Evolutionary conservation across 2,888 invertebrate genomes (phyloP), one percentile per base, ranked within the genome.

Genomic region (Parochlus steinenii): DNA sequence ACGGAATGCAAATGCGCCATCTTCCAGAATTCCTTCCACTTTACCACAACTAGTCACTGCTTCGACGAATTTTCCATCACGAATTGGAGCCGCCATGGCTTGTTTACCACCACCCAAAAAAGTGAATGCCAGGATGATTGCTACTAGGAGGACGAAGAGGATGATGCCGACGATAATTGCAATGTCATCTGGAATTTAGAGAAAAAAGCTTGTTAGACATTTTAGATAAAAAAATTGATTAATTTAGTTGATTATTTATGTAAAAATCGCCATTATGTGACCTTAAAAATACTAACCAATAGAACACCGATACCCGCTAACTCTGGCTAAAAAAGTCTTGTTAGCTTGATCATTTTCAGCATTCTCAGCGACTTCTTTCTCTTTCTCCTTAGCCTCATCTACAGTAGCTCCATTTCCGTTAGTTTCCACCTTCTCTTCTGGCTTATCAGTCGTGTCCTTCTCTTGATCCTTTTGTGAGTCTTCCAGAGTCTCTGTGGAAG

Each of bases 401-500:
- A 65, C 66, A 51, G 65, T 63, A 24, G 68, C 67, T 39, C 63
- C 60, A 44, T 67, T 49, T 38, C 51, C 53, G 27, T 54, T 55
- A 24, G 50, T 55, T 2, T 58, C 55, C 10, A 44, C 44, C 3
- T 45, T 18, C 5, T 39, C 39, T 44, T 75, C 74, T 39, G 76
- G 54, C 51, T 77, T 73, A 5, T 80, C 65, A 45, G 70, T 42
- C 11, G 40, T 41, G 38, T 59, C 62, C 40, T 69, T 70, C 37
- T 74, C 74, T 11, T 71, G 67, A 44, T 71, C 69, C 36, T 71
- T 64, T 12, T 65, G 56, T 44, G 74, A 73, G 46, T 82, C 82
- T 49, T 80, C 82, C 28, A 82, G 59, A 1, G 82, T 82, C 55
- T 83, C 83, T 68, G 78, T 74, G 5, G 82, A 82, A 2, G 83